These are phyloP conservation scores for Carabus problematicus DNA, from an alignment of 2,888 invertebrate species.

Conservation along the genomic window DNA sequence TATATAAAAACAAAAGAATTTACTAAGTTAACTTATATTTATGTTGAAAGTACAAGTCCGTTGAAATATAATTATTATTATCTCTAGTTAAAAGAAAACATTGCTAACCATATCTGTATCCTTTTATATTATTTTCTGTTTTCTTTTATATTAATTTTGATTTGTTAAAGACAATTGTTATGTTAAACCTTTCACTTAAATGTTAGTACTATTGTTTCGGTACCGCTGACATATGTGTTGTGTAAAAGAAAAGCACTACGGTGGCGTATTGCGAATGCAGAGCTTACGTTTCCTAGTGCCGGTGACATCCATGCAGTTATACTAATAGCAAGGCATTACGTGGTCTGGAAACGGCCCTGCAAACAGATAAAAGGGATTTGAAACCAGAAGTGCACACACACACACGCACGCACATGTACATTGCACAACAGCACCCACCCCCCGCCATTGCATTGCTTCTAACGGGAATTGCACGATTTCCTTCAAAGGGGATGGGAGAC, in stretches of 20 bases:
- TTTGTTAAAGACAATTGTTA: too few species aligned
- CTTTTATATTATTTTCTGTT: too few species aligned
- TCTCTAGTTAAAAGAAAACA: too few species aligned
- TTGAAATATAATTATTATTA: too few species aligned
- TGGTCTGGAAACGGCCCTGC: slow-evolving; percentile 3
- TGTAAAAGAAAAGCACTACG: neutral
- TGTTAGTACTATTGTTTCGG: slow-evolving; percentile 1
- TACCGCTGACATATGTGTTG: neutral
- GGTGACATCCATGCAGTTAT: slow-evolving; percentile 5
- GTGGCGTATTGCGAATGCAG: neutral
- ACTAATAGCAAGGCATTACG: slow-evolving; percentile 14
- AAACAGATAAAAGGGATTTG: slow-evolving; percentile 17
- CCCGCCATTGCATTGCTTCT: neutral
- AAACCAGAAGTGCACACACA: slow-evolving; percentile 12
- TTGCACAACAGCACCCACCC: neutral
- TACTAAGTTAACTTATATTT: too few species aligned
- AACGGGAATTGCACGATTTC: neutral
- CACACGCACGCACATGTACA: neutral
- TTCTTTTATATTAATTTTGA: too few species aligned
- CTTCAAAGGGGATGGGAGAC: too few species aligned
- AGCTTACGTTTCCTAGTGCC: slow-evolving; percentile 5
- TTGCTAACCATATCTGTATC: too few species aligned
- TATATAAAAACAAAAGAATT: too few species aligned
- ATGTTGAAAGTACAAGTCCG: too few species aligned
- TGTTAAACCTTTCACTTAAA: too few species aligned